These are phyloP conservation scores for Oryzias curvinotus DNA, from an alignment of 2,113 vertebrate genomes.

Conservation along the genomic window DNA sequence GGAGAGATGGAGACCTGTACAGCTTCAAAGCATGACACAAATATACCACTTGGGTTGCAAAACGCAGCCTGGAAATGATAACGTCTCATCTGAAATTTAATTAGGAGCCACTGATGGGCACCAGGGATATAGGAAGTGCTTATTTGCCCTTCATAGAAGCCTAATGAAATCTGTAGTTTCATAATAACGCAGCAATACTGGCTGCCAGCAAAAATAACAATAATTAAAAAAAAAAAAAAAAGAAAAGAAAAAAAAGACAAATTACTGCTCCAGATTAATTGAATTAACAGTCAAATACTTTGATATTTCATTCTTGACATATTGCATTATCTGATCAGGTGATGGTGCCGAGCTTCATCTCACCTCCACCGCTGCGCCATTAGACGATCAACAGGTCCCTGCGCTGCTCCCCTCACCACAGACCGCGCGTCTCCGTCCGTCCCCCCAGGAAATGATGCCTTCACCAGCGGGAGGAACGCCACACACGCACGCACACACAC, in stretches of 20 bases:
- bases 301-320: too few relatives aligned
- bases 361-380: conserved; percentile 61
- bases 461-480: conserved; percentile 2
- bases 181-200: conserved; percentile 15
- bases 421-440: conserved; percentile 13
- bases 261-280: too few relatives aligned
- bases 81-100: conserved; percentile 59
- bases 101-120: conserved; percentile 45
- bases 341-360: conserved; percentile 37
- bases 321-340: conserved; percentile 10
- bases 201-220: conserved; percentile 2
- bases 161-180: conserved; percentile 48
- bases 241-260: too few relatives aligned
- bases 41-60: conserved; percentile 66
- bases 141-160: conserved; percentile 40
- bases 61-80: conserved; percentile 60
- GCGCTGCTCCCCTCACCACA: conserved; percentile 8
- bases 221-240: too few relatives aligned
- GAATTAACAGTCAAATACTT: too few relatives aligned
- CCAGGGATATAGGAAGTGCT: conserved; percentile 15
- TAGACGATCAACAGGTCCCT: conserved; percentile 69
- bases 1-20: conserved; percentile 33
- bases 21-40: conserved; percentile 52
- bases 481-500: too few relatives aligned
- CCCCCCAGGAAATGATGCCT: conserved; percentile 3